These are phyloP conservation scores for Agrotis clavis DNA, from an alignment of 2,888 invertebrate species.

Conservation along the genomic window DNA sequence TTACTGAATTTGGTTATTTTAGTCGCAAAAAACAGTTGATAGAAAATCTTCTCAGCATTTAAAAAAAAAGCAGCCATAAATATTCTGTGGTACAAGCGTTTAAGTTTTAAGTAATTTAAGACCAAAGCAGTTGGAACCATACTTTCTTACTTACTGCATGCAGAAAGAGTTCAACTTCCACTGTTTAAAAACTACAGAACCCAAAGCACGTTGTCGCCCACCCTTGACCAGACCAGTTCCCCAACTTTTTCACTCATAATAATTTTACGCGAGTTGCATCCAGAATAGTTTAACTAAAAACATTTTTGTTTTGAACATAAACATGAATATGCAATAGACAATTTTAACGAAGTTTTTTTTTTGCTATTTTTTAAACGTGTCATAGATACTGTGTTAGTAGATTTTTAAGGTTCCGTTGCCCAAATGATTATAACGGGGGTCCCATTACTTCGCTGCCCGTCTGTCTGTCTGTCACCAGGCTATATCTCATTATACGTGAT, in stretches of 20 bases:
- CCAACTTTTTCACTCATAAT: conserved; percentile 48
- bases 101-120: not conserved
- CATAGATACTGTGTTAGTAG: not conserved
- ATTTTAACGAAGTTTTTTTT: conserved; percentile 22
- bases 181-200: conserved; percentile 23
- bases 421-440: too few relatives aligned
- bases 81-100: too few relatives aligned
- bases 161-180: not conserved
- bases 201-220: conserved; percentile 1
- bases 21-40: too few relatives aligned
- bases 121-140: not conserved
- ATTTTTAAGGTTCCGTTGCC: not conserved
- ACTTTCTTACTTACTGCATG: not conserved
- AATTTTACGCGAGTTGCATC: conserved; percentile 44
- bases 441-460: too few relatives aligned
- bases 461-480: too few relatives aligned
- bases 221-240: conserved; percentile 4
- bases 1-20: too few relatives aligned
- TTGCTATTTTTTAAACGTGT: conserved; percentile 23
- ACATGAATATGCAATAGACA: conserved; percentile 49
- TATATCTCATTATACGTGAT: too few relatives aligned
- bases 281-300: conserved; percentile 43
- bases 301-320: conserved; percentile 36
- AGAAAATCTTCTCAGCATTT: too few relatives aligned
- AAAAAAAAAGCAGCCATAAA: too few relatives aligned